These are phyloP conservation scores for Notolabrus celidotus DNA, from an alignment of 2,797 vertebrate genomes.

Conservation along the genomic window DNA sequence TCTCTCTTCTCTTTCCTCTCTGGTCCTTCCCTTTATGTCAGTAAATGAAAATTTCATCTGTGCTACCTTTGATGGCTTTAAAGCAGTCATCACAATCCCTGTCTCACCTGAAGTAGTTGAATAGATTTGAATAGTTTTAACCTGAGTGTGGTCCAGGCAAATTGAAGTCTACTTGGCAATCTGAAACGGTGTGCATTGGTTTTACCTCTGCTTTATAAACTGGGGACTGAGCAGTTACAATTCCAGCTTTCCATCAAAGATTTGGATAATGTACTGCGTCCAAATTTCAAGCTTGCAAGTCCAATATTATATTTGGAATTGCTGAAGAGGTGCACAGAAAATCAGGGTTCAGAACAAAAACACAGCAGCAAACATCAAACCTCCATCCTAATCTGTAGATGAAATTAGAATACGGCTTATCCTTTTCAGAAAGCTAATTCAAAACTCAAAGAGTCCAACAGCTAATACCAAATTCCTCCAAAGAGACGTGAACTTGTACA, in stretches of 20 bases:
- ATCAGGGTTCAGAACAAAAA: conserved; percentile 4
- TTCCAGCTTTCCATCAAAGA: conserved; percentile 28
- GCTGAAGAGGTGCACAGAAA: conserved; percentile 15
- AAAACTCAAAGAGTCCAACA: conserved; percentile 12
- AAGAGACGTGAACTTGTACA: conserved; percentile 22
- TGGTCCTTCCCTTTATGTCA: conserved; percentile 28
- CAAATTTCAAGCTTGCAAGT: conserved; percentile 16
- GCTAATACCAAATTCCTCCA: conserved; percentile 9
- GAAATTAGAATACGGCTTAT: conserved; percentile 6
- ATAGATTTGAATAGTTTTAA: conserved; percentile 20
- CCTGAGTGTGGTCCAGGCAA: conserved; percentile 7
- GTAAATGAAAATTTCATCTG: conserved; percentile 67
- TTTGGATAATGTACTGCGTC: conserved; percentile 32
- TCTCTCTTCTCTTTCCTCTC: conserved; percentile 20
- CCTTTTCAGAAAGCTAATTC: conserved; percentile 3
- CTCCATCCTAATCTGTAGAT: conserved; percentile 20
- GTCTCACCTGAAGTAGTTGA: conserved; percentile 16
- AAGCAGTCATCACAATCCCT: conserved; percentile 35
- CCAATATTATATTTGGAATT: conserved; percentile 17
- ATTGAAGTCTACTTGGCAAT: too few relatives aligned
- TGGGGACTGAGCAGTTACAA: too few relatives aligned
- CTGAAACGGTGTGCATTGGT: conserved; percentile 2
- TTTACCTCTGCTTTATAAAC: conserved; percentile 11
- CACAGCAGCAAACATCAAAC: background rate
- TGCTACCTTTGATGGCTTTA: conserved; percentile 38